Evolutionary conservation across 2,113 vertebrate species (phyloP), one percentile per base, ranked within the genome.

Genomic region (Chamaea fasciata): DNA sequence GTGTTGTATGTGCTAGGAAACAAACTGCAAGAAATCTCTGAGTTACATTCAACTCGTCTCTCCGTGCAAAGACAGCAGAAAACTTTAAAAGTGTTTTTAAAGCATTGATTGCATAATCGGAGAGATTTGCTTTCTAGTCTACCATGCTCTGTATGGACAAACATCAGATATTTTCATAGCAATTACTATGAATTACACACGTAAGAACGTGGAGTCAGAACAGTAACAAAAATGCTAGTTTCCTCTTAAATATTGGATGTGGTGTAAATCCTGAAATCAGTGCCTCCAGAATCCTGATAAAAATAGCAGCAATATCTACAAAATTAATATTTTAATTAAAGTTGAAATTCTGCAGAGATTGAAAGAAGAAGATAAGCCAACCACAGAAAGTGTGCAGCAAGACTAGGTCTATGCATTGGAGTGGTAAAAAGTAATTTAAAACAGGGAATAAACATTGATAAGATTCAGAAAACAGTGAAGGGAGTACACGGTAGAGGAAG

Each of bases 351-450:
- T 93, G 28, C 64, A 83, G 23, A 75, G 33, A 75, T 5, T 78
- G 47, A 86, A 81, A 56, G 50, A 85, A 88, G 6, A 55, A 47
- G 15, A 79, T 39, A 39, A 39, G 37, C 37, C 37, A 39, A 39
- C 33, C 39, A 63, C 24, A 70, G 42, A 80, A 95, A 64, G 8
- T 39, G 35, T 63, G 23, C 26, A 47, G 47, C 35, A 63, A 80
- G 28, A 35, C 27, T 46, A 44, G 44, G 44, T 90, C 81, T 92
- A 78, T 95, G 60, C 52, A 86, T 13, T 70, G 57, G 60, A 83
- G 31, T 75, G 60, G 41, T 67, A 63, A 86, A 80, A 96, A 89
- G 47, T 92, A 93, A 94, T 88, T 88, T 91, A 78, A 94, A 93
- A 56, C 15, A 59, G 11, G 52, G 60, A 70, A 83, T 75, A 70